Evolutionary conservation across 2,888 invertebrate species (phyloP).

Genomic region (Sarcophaga caerulescens): DNA sequence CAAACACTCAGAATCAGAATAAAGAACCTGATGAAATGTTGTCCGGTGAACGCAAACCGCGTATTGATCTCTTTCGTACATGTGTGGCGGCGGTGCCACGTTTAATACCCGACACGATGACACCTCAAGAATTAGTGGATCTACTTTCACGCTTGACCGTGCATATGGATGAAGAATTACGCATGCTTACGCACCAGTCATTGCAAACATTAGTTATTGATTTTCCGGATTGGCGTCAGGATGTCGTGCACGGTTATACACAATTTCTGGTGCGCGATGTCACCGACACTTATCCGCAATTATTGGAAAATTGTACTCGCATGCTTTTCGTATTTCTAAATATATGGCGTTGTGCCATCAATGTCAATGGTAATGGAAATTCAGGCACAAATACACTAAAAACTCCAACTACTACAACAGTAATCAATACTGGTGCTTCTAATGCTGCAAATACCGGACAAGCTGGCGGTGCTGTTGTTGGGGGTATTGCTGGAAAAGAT

Average conservation of each 20-base stretch:
- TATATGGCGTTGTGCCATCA: slow-evolving; percentile 93
- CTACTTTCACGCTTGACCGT: slow-evolving; percentile 96
- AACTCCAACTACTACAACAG: slow-evolving; percentile 69
- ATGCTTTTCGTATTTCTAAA: slow-evolving; percentile 95
- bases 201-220: slow-evolving; percentile 97
- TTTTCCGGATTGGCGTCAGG: slow-evolving; percentile 98
- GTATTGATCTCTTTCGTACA: slow-evolving; percentile 98
- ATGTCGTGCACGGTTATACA: slow-evolving; percentile 96
- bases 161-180: slow-evolving; percentile 98
- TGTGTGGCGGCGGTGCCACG: slow-evolving; percentile 99
- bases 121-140: slow-evolving; percentile 95
- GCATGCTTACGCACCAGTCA: slow-evolving; percentile 96
- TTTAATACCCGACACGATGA: slow-evolving; percentile 98
- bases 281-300: slow-evolving; percentile 81
- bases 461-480: slow-evolving; percentile 28
- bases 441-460: slow-evolving; percentile 50
- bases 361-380: slow-evolving; percentile 72
- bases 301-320: slow-evolving; percentile 95
- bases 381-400: slow-evolving; percentile 69
- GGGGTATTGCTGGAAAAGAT: slow-evolving; percentile 73
- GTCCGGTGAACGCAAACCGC: slow-evolving; percentile 97
- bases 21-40: slow-evolving; percentile 96
- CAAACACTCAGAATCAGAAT: slow-evolving; percentile 96
- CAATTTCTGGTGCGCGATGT: slow-evolving; percentile 97
- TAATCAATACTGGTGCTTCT: slow-evolving; percentile 40